Evolutionary conservation across 1,140 invertebrate genomes (phyloP), one percentile per base, ranked within the genome.

Genomic region (Archegozetes longisetosus): DNA sequence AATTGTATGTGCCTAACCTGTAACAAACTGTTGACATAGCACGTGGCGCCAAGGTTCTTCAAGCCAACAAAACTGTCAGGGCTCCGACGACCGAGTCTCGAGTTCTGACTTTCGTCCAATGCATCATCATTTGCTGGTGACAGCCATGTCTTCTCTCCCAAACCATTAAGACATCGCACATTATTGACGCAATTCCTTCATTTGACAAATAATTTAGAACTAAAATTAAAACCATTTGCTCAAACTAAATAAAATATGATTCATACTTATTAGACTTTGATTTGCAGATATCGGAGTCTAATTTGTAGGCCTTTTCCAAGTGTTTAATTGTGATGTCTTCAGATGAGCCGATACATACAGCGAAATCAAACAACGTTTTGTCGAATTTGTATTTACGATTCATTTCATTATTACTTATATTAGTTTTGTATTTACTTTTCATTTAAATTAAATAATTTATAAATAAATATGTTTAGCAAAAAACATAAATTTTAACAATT

Each of bases 21-120:
- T 46, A 84, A 74, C 61, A 83, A 76, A 65, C 81, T 81, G 70
- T 84, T 84, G 6, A 84, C 80, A 68, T 84, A 84, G 71, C 82
- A 84, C 12, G 83, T 84, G 20, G 81, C 81, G 48, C 83, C 82
- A 55, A 84, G 70, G 74, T 84, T 84, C 69, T 80, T 79, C 51
- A 84, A 69, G 17, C 83, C 83, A 46, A 80, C 80, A 73, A 70
- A 75, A 26, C 67, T 64, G 54, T 67, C 67, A 64, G 66, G 62
- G 48, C 62, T 50, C 53, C 69, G 58, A 29, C 77, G 67, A 68
- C 79, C 77, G 1, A 68, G 66, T 27, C 77, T 67, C 61, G 75
- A 77, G 69, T 79, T 53, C 12, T 40, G 24, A 25, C 46, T 76
- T 66, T 79, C 76, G 40, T 65, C 69, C 28, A 70, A 65, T 28